These are phyloP conservation scores for Eilema caniola DNA, from an alignment of 2,888 invertebrate genomes.

Conservation along the genomic window DNA sequence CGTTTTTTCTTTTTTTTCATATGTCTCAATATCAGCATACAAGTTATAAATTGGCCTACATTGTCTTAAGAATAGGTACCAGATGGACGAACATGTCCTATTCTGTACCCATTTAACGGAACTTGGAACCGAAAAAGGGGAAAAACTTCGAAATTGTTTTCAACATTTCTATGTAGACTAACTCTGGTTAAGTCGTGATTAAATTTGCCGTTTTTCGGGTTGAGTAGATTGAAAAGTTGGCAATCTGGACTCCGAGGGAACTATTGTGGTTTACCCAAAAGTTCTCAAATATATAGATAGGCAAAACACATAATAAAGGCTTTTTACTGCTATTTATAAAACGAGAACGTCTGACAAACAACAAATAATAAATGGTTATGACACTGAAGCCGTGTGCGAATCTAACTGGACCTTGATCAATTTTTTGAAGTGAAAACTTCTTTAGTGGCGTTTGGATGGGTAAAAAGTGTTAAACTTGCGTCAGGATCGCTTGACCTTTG, in stretches of 20 bases:
- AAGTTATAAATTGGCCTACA: not conserved
- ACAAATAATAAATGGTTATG: too few species aligned
- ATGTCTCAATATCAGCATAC: too few species aligned
- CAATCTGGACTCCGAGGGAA: conserved; percentile 25
- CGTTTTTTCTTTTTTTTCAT: too few species aligned
- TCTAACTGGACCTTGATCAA: too few species aligned
- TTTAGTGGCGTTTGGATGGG: too few species aligned
- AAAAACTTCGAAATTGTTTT: conserved; percentile 21
- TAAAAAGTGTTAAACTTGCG: too few species aligned
- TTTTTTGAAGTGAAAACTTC: too few species aligned
- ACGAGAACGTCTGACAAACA: too few species aligned
- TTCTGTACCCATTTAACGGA: not conserved
- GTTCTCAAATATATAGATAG: not conserved
- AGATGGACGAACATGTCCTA: conserved; percentile 6
- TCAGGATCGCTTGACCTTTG: too few species aligned
- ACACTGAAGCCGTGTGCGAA: too few species aligned
- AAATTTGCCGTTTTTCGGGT: conserved; percentile 26
- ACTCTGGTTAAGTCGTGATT: conserved; percentile 29
- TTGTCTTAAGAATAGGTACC: not conserved
- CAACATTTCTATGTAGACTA: not conserved
- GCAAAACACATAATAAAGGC: not conserved
- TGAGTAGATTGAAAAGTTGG: conserved; percentile 29
- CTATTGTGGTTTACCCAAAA: conserved; percentile 32
- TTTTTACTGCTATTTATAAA: not conserved
- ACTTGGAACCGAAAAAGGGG: conserved; percentile 5